Conservation (phyloP, 1,140 invertebrate genomes). For the Sitobion miscanthi region DNA sequence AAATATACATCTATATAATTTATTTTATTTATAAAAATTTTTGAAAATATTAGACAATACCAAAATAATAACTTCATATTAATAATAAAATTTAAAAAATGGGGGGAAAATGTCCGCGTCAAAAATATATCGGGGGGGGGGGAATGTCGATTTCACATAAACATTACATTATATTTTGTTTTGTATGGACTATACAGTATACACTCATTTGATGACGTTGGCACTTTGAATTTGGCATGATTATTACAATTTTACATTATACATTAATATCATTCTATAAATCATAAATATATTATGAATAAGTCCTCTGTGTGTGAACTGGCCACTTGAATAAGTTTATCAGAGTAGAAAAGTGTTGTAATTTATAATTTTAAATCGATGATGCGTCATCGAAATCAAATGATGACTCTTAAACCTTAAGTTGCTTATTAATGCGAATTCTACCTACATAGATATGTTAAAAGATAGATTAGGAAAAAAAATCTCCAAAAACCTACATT, state of each 20-base stretch:
- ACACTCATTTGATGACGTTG: background rate
- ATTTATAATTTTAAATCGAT: background rate
- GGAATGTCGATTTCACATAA: too few species aligned
- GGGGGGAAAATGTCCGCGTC: too few species aligned
- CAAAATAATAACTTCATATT: too few species aligned
- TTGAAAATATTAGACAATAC: too few species aligned
- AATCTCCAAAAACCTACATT: background rate
- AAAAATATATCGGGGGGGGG: too few species aligned
- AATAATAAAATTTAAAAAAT: too few species aligned
- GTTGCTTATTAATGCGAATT: background rate
- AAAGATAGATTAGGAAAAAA: background rate
- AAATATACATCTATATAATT: too few species aligned
- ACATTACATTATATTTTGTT: background rate
- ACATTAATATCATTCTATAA: background rate
- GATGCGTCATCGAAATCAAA: background rate
- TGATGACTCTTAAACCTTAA: background rate
- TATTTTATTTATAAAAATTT: too few species aligned
- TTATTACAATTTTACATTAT: background rate
- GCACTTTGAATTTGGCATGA: background rate
- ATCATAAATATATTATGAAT: background rate
- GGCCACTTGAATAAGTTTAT: background rate
- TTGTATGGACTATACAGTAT: background rate
- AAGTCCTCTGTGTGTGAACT: background rate
- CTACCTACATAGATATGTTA: background rate
- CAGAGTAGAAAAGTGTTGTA: background rate